Evolutionary conservation across 1,140 invertebrate genomes (phyloP), one percentile per base, ranked within the genome.

Genomic region (Homarus americanus): DNA sequence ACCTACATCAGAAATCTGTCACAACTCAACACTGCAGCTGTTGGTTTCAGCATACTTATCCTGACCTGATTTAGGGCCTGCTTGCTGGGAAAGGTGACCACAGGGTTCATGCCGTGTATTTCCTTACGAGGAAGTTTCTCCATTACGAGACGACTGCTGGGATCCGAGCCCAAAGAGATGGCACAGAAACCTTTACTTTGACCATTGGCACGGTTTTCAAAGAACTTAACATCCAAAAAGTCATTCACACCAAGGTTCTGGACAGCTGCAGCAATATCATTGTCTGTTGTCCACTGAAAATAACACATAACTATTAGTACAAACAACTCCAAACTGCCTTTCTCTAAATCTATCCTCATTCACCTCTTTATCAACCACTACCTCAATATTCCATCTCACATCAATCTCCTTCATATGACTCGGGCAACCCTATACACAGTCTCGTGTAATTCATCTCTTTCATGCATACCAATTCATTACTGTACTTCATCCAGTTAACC

Each of bases 181-280:
- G 98, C 96, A 94, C 98, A 99, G 94, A 99, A 99, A 69, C 99
- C 99, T 96, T 99, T 99, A 0, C 98, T 99, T 94, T 99, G 99
- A 40, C 99, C 99, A 96, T 99, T 99, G 17, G 98, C 97, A 93
- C 99, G 96, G 95, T 99, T 99, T 95, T 99, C 99, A 95, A 99
- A 99, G 95, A 99, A 99, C 95, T 99, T 99, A 20, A 99, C 98
- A 94, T 99, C 99, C 92, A 99, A 95, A 93, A 99, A 97, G 94
- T 99, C 99, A 89, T 95, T 96, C 3, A 99, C 97, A 34, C 98
- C 99, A 92, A 99, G 95, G 91, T 96, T 96, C 78, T 96, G 95
- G 86, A 99, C 96, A 2, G 97, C 96, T 95, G 99, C 97, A 44
- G 97, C 96, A 76, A 99, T 97, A 94, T 99, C 98, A 95, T 98